Evolutionary conservation across 2,113 vertebrate genomes (phyloP).

Genomic region (Mormyrus lacerda): DNA sequence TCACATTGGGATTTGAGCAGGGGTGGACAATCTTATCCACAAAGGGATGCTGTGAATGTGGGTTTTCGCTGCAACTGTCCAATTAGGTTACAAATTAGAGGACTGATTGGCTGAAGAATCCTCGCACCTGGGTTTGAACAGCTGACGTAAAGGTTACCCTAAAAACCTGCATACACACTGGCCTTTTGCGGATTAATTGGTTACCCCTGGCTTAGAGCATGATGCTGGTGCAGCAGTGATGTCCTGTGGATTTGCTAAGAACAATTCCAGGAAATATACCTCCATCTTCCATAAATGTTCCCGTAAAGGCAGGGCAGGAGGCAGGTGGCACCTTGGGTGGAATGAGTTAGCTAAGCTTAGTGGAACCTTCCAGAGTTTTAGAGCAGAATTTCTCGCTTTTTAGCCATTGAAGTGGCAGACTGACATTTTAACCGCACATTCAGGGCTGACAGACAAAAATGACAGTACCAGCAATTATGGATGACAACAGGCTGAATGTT

Average conservation of each 20-base stretch:
- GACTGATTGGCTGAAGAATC: too few relatives aligned
- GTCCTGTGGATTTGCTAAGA: neutral
- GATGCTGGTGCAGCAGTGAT: neutral
- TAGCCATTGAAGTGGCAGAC: neutral
- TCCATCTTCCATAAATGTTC: neutral
- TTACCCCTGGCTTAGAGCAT: neutral
- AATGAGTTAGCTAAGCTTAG: neutral
- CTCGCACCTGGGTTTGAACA: too few relatives aligned
- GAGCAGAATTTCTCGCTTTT: neutral
- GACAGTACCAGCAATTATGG: neutral
- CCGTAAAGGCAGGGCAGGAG: neutral
- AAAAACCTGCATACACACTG: too few relatives aligned
- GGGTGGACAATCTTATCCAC: too few relatives aligned
- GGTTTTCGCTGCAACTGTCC: too few relatives aligned
- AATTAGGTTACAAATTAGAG: too few relatives aligned
- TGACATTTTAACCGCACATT: neutral
- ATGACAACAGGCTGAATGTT: neutral
- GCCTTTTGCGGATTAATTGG: too few relatives aligned
- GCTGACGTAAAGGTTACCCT: too few relatives aligned
- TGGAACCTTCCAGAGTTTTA: neutral
- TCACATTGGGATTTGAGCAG: neutral
- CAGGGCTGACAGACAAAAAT: neutral
- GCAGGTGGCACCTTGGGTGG: neutral
- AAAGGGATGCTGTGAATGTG: too few relatives aligned
- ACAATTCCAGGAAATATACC: neutral